A percentile compares a stretch with the other conserved stretches of the same genome.
Conservation (phyloP, 2,113 vertebrate species). For the Dunckerocampus dactyliophorus region DNA sequence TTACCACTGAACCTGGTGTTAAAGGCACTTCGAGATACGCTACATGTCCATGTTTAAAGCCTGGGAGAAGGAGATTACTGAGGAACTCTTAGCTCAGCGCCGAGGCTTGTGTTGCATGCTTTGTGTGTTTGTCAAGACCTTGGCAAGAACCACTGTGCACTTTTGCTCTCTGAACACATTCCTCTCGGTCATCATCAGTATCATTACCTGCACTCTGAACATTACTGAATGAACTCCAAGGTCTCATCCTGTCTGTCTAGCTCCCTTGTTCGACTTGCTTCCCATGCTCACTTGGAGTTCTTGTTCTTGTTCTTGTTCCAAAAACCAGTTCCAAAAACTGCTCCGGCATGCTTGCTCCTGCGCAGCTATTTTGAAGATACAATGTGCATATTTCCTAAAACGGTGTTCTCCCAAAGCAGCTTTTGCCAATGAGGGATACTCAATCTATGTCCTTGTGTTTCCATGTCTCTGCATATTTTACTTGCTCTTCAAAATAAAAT, state of each 20-base stretch:
- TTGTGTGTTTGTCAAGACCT: slow-evolving; percentile 33
- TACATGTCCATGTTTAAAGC: slow-evolving; percentile 16
- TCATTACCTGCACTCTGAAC: slow-evolving; percentile 39
- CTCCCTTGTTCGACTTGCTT: slow-evolving; percentile 21
- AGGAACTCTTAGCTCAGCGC: slow-evolving; percentile 37
- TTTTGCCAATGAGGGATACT: background rate
- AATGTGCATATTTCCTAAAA: background rate
- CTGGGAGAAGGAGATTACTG: slow-evolving; percentile 46
- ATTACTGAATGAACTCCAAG: slow-evolving; percentile 14
- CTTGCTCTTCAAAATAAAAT: slow-evolving; percentile 28
- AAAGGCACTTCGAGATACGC: too few species aligned
- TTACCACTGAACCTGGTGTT: too few species aligned
- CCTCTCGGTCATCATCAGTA: slow-evolving; percentile 24
- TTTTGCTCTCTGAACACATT: slow-evolving; percentile 55
- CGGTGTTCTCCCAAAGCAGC: background rate
- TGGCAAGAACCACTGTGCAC: slow-evolving; percentile 40
- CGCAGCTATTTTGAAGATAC: slow-evolving; percentile 1
- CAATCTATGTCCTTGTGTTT: background rate
- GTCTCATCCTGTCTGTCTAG: slow-evolving; percentile 7
- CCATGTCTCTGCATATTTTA: slow-evolving; percentile 12
- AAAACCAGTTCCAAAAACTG: background rate
- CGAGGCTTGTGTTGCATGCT: slow-evolving; percentile 37
- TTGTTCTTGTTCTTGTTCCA: slow-evolving; percentile 20
- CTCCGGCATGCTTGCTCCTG: background rate
- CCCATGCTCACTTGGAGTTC: slow-evolving; percentile 24